These are phyloP conservation scores for Cydia strobilella DNA, from an alignment of 1,140 invertebrate genomes.

Conservation along the genomic window DNA sequence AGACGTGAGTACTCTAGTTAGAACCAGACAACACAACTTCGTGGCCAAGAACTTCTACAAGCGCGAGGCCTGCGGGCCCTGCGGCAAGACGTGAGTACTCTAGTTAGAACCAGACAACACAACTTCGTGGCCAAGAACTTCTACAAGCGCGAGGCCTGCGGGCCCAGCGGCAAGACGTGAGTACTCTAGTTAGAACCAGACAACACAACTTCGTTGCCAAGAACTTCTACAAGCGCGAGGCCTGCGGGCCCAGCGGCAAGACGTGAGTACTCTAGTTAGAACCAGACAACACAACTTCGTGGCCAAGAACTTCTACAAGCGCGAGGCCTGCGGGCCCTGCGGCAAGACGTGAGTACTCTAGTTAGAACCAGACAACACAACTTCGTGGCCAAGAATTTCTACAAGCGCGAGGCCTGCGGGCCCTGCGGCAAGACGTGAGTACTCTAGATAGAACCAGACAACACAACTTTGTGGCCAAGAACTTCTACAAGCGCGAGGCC, in stretches of 20 bases:
- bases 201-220: conserved; percentile 90
- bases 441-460: too few relatives aligned
- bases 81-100: conserved; percentile 88
- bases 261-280: too few relatives aligned
- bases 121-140: conserved; percentile 90
- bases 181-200: too few relatives aligned
- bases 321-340: conserved; percentile 92
- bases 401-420: conserved; percentile 92
- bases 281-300: conserved; percentile 86
- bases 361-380: conserved; percentile 84
- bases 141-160: conserved; percentile 91
- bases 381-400: conserved; percentile 90
- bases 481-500: conserved; percentile 90
- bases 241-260: conserved; percentile 91
- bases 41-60: conserved; percentile 91
- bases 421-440: conserved; percentile 89
- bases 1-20: too few relatives aligned
- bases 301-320: conserved; percentile 90
- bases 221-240: conserved; percentile 91
- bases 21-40: conserved; percentile 86
- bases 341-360: conserved; percentile 88
- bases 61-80: conserved; percentile 91
- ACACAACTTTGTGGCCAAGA: conserved; percentile 91
- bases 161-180: conserved; percentile 89
- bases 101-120: conserved; percentile 83